These are phyloP conservation scores for Semaprochilodus insignis DNA, from an alignment of 2,797 vertebrate species.

Conservation along the genomic window DNA sequence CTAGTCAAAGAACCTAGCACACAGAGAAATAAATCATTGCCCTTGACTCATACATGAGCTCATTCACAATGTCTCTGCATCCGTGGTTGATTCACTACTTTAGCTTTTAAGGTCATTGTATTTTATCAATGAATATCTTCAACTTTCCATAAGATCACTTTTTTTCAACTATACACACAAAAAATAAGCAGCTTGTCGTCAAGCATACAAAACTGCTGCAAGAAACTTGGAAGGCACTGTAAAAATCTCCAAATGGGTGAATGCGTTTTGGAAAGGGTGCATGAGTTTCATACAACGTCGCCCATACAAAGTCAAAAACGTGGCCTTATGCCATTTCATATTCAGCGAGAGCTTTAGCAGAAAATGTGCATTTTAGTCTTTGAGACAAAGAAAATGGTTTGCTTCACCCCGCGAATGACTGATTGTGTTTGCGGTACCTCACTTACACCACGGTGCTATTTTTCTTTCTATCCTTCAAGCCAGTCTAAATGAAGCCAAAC, in stretches of 20 bases:
- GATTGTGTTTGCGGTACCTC: constrained; percentile 81
- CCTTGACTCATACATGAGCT: not conserved
- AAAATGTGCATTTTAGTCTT: constrained; percentile 72
- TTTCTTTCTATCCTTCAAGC: constrained; percentile 78
- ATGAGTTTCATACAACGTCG: constrained; percentile 31
- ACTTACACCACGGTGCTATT: constrained; percentile 78
- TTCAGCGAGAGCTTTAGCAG: constrained; percentile 45
- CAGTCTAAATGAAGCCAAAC: constrained; percentile 85
- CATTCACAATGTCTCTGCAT: not conserved
- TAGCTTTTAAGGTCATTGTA: constrained; percentile 2
- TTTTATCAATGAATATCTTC: constrained; percentile 16
- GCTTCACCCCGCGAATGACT: constrained; percentile 72
- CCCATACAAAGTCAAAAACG: constrained; percentile 37
- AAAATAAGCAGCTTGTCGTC: constrained; percentile 13
- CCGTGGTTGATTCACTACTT: not conserved
- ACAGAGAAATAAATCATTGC: not conserved
- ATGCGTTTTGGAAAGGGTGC: constrained; percentile 47
- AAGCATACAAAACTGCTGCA: constrained; percentile 29
- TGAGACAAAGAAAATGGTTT: constrained; percentile 77
- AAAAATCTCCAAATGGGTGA: constrained; percentile 39
- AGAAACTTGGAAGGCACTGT: constrained; percentile 46
- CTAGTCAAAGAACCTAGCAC: not conserved
- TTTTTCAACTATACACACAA: not conserved
- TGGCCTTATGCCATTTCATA: constrained; percentile 56
- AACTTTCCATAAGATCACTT: not conserved